Evolutionary conservation across 2,888 invertebrate genomes (phyloP).

Genomic region (Oscheius sp.): DNA sequence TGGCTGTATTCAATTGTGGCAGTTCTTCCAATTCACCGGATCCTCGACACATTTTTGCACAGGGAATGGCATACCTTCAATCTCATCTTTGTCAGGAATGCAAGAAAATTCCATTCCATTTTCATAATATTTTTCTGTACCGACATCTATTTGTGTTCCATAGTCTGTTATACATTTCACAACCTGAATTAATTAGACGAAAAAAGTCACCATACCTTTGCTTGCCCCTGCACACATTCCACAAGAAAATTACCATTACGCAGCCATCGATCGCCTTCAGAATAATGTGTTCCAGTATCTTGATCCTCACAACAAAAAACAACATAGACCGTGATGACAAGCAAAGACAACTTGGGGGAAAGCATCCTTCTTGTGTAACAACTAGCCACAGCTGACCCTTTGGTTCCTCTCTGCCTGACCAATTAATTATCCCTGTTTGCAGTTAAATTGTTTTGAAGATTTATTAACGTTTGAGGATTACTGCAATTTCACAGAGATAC

Average conservation of each 20-base stretch:
- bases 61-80: slow-evolving; percentile 23
- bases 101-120: slow-evolving; percentile 58
- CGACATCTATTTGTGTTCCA: slow-evolving; percentile 62
- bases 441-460: too few relatives aligned
- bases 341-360: slow-evolving; percentile 17
- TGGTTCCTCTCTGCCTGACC: neutral
- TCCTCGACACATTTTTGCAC: neutral
- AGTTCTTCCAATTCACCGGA: slow-evolving; percentile 20
- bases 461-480: too few relatives aligned
- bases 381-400: slow-evolving; percentile 29
- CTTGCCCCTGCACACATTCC: slow-evolving; percentile 44
- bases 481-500: too few relatives aligned
- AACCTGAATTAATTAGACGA: slow-evolving; percentile 44
- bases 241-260: slow-evolving; percentile 55
- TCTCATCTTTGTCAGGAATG: slow-evolving; percentile 44
- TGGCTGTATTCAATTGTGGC: slow-evolving; percentile 42
- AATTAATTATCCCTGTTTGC: too few relatives aligned
- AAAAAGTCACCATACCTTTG: slow-evolving; percentile 38
- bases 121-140: slow-evolving; percentile 48
- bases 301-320: slow-evolving; percentile 22
- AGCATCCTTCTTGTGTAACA: slow-evolving; percentile 30
- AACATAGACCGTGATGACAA: neutral
- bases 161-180: slow-evolving; percentile 65
- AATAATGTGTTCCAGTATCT: slow-evolving; percentile 39
- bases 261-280: slow-evolving; percentile 54